Conservation (phyloP, 2,797 vertebrate species). For the Sardinella longiceps region DNA sequence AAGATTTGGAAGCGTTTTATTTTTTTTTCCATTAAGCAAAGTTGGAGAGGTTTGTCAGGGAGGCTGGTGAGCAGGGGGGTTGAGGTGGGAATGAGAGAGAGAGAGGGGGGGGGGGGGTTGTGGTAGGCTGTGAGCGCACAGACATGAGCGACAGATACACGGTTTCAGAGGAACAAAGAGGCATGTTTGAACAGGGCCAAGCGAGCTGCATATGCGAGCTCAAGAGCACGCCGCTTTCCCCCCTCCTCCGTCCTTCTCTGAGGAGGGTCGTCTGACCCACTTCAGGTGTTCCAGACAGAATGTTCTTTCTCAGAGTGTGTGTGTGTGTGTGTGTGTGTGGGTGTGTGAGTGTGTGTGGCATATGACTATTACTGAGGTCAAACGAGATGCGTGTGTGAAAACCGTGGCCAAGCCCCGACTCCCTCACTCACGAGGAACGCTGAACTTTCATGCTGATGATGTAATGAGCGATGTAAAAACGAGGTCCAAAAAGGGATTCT, state of each 20-base stretch:
- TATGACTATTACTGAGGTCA: not conserved
- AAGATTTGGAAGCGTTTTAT: slow-evolving; percentile 41
- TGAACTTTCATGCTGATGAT: not conserved
- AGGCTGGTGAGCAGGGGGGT: slow-evolving; percentile 6
- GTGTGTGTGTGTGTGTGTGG: not conserved
- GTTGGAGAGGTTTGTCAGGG: slow-evolving; percentile 32
- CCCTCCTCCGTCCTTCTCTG: slow-evolving; percentile 42
- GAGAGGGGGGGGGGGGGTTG: slow-evolving; percentile 27
- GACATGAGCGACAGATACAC: slow-evolving; percentile 33
- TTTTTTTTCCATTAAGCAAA: not conserved
- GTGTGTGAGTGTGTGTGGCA: not conserved
- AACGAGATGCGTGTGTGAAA: not conserved
- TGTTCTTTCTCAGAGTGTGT: not conserved
- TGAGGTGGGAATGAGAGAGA: no score
- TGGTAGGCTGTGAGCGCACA: no score
- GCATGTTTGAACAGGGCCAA: slow-evolving; percentile 66
- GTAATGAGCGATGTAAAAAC: not conserved
- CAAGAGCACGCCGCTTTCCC: slow-evolving; percentile 28
- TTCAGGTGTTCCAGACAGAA: slow-evolving; percentile 68
- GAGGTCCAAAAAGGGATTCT: not conserved
- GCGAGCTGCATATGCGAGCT: not conserved
- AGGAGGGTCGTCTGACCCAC: slow-evolving; percentile 59
- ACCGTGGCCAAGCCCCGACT: not conserved
- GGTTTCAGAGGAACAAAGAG: slow-evolving; percentile 66
- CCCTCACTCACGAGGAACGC: not conserved